A percentile compares a stretch with the other conserved stretches of the same genome.
phyloP scores from a whole-genome alignment of 2,113 vertebrate genomes.

The Hepsetus odoe region DNA sequence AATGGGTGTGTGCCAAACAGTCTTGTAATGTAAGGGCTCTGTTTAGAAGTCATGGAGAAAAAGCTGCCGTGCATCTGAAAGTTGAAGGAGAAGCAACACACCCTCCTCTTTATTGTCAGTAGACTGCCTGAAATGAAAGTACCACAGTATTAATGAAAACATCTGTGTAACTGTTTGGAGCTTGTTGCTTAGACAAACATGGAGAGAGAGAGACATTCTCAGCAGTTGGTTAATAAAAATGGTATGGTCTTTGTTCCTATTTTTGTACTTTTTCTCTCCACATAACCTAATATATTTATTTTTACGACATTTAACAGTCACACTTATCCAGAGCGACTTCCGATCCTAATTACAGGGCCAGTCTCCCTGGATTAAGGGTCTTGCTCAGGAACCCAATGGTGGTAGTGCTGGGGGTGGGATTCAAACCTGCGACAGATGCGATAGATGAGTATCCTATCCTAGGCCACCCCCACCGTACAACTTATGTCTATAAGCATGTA shows the following conservation, averaged over 20 bases:
- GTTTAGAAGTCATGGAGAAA: background rate
- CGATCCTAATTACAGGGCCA: too few species aligned
- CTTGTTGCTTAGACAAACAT: slow-evolving; percentile 12
- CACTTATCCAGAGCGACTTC: too few species aligned
- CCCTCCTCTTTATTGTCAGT: slow-evolving; percentile 19
- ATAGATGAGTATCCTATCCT: too few species aligned
- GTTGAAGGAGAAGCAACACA: background rate
- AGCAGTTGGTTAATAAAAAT: background rate
- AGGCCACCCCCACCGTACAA: too few species aligned
- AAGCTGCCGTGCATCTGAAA: background rate
- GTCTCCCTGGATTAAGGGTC: too few species aligned
- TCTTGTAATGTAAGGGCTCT: slow-evolving; percentile 2
- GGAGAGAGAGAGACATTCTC: background rate
- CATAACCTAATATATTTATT: too few species aligned
- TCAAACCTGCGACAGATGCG: too few species aligned
- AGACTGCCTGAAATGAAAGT: slow-evolving; percentile 19
- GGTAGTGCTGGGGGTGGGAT: too few species aligned
- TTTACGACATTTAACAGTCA: too few species aligned
- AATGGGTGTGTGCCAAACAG: background rate
- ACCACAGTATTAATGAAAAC: background rate
- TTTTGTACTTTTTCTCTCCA: background rate
- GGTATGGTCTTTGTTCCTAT: background rate
- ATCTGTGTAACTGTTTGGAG: slow-evolving; percentile 11
- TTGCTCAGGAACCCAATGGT: too few species aligned
- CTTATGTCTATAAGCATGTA: too few species aligned